Conservation (phyloP, 1,140 invertebrate genomes). For the Megathymus violae region DNA sequence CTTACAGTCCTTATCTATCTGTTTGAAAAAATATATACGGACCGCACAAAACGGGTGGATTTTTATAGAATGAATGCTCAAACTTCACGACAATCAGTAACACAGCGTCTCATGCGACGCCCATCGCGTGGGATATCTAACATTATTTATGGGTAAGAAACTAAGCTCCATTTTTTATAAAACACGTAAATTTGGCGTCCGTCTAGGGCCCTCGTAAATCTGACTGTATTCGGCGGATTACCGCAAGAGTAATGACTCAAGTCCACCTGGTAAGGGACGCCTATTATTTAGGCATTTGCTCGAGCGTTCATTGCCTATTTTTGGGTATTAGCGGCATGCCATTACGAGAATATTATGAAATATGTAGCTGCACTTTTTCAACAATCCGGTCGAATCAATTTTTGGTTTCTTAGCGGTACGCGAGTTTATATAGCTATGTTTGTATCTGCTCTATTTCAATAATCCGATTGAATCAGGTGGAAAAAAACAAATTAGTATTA, state of each 20-base stretch:
- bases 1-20: too few species aligned
- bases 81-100: conserved; percentile 35
- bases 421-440: too few species aligned
- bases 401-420: too few species aligned
- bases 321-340: conserved; percentile 40
- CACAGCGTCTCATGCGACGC: conserved; percentile 42
- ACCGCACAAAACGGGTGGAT: too few species aligned
- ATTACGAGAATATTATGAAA: too few species aligned
- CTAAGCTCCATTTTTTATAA: conserved; percentile 80
- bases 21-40: too few species aligned
- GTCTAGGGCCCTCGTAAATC: conserved; percentile 73
- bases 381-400: too few species aligned
- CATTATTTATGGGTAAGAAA: conserved; percentile 75
- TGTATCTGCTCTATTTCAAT: too few species aligned
- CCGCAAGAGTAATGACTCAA: conserved; percentile 78
- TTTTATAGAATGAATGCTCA: conserved; percentile 10
- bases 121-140: conserved; percentile 60
- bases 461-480: too few species aligned
- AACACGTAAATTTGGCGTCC: conserved; percentile 77
- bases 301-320: conserved; percentile 55
- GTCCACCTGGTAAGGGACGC: conserved; percentile 78
- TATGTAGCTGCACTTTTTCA: too few species aligned
- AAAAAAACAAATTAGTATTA: too few species aligned
- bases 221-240: conserved; percentile 79
- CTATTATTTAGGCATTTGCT: conserved; percentile 78